Evolutionary conservation across 2,113 vertebrate genomes (phyloP).

Genomic region (Equus quagga): DNA sequence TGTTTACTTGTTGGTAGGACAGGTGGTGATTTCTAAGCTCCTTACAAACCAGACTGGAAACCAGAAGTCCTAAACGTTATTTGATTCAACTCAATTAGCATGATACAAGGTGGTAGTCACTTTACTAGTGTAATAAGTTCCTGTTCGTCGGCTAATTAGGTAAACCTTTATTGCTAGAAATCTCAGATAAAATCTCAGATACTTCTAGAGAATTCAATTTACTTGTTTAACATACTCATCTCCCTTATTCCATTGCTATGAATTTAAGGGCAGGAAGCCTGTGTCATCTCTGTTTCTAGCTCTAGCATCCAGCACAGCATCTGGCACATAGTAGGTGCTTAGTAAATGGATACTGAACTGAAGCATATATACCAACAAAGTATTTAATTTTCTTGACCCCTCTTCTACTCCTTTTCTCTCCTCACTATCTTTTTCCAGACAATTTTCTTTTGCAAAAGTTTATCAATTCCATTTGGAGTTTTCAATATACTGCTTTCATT

Average conservation of each 20-base stretch:
- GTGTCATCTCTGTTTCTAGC: background rate
- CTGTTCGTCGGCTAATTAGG: background rate
- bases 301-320: background rate
- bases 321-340: background rate
- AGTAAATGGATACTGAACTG: background rate
- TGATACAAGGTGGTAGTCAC: background rate
- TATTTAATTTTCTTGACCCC: background rate
- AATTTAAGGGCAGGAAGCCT: background rate
- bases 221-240: background rate
- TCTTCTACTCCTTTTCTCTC: background rate
- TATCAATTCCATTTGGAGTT: background rate
- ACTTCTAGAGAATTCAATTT: background rate
- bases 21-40: background rate
- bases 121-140: background rate
- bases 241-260: background rate
- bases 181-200: background rate
- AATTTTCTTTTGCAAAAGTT: conserved; percentile 31
- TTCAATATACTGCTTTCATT: background rate
- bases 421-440: background rate
- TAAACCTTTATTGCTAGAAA: background rate
- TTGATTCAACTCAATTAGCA: background rate
- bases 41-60: background rate
- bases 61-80: background rate
- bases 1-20: background rate
- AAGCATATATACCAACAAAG: background rate